Conservation (phyloP, 1,140 invertebrate species). For the Melanaphis sacchari region DNA sequence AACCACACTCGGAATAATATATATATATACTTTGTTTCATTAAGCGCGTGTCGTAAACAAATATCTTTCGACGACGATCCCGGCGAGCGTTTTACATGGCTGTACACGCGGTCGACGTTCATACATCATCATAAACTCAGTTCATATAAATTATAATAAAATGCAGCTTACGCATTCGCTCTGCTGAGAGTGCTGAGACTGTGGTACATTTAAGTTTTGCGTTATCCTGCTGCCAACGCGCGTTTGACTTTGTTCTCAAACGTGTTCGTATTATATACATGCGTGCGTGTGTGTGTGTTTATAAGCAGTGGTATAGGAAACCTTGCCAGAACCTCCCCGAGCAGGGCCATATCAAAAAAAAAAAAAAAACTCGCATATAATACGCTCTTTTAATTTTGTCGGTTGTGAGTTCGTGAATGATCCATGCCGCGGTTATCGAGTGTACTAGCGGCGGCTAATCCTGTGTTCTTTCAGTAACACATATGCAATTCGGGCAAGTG, state of each 20-base stretch:
- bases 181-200: not conserved
- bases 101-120: not conserved
- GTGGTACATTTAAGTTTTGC: not conserved
- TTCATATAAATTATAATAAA: not conserved
- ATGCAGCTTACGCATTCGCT: not conserved
- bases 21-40: slow-evolving; percentile 9
- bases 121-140: not conserved
- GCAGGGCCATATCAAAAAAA: no score
- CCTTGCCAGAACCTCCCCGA: no score
- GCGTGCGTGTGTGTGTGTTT: not conserved
- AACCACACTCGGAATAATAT: not conserved
- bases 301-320: no score
- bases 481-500: no score
- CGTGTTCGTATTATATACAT: not conserved
- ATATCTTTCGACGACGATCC: slow-evolving; percentile 1
- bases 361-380: no score
- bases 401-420: no score
- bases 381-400: no score
- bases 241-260: not conserved
- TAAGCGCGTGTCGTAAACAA: not conserved
- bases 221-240: not conserved
- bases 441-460: no score
- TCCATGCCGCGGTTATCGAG: no score
- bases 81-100: not conserved
- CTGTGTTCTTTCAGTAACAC: no score